phyloP scores from a whole-genome alignment of 1,140 invertebrate species.

The Trichonephila clavata region DNA sequence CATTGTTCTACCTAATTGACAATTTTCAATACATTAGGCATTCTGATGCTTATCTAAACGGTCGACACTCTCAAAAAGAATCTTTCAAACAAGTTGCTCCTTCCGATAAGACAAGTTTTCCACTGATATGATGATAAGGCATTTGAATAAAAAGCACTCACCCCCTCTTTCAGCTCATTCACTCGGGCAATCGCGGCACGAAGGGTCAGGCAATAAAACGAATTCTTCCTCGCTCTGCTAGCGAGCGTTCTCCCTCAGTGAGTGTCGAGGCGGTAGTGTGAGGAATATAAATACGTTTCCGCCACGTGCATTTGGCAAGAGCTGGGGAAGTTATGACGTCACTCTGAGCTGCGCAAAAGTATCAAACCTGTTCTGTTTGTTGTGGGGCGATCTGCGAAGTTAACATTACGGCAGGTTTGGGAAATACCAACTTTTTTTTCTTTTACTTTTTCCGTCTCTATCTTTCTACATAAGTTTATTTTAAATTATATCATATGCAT shows the following conservation, averaged over 20 bases:
- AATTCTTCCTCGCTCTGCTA: neutral
- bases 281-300: conserved; percentile 38
- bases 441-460: neutral
- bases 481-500: neutral
- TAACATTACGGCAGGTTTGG: neutral
- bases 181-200: neutral
- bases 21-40: too few species aligned
- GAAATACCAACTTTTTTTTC: neutral
- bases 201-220: neutral
- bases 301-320: conserved; percentile 37
- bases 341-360: neutral
- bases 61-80: too few species aligned
- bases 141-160: neutral
- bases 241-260: conserved; percentile 15
- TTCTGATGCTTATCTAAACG: too few species aligned
- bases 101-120: too few species aligned
- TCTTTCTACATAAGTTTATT: neutral
- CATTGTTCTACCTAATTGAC: too few species aligned
- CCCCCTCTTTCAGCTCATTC: neutral
- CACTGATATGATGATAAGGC: neutral
- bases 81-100: too few species aligned
- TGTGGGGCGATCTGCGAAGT: conserved; percentile 10
- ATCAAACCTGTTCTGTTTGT: conserved; percentile 11
- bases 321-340: neutral
- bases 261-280: neutral